Conservation (phyloP, 2,797 vertebrate species). For the Phylloscopus collybita region DNA sequence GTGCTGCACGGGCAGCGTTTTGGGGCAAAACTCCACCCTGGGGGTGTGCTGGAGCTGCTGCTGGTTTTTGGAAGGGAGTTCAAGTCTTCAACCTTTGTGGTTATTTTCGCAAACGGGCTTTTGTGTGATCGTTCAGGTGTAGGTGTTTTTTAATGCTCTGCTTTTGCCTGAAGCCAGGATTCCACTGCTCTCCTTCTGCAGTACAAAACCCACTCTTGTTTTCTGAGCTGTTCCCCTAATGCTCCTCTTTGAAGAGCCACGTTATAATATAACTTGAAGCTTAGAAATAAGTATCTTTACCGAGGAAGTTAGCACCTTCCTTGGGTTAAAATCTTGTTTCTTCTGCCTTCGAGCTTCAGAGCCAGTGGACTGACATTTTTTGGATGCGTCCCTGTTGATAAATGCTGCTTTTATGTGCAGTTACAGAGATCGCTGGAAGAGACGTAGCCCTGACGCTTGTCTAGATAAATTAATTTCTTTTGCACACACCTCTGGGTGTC, state of each 20-base stretch:
- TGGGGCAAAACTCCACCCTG: rapidly evolving
- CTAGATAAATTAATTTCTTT: not conserved
- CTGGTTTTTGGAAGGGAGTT: not conserved
- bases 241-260: not conserved
- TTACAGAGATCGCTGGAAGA: not conserved
- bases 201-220: not conserved
- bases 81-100: not conserved
- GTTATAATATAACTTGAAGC: not conserved
- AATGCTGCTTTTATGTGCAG: not conserved
- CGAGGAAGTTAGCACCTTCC: not conserved
- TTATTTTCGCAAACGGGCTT: not conserved
- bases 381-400: not conserved
- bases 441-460: rapidly evolving
- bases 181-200: not conserved
- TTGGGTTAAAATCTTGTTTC: not conserved
- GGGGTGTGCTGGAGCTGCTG: not conserved
- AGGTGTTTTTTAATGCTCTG: not conserved
- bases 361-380: not conserved
- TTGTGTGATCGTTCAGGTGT: not conserved
- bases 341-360: not conserved
- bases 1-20: rapidly evolving
- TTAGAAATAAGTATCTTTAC: not conserved
- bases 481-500: not conserved
- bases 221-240: not conserved
- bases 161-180: not conserved